Base-by-base conservation (phyloP, 2,113 vertebrate genomes). In the Thunnus thynnus region DNA sequence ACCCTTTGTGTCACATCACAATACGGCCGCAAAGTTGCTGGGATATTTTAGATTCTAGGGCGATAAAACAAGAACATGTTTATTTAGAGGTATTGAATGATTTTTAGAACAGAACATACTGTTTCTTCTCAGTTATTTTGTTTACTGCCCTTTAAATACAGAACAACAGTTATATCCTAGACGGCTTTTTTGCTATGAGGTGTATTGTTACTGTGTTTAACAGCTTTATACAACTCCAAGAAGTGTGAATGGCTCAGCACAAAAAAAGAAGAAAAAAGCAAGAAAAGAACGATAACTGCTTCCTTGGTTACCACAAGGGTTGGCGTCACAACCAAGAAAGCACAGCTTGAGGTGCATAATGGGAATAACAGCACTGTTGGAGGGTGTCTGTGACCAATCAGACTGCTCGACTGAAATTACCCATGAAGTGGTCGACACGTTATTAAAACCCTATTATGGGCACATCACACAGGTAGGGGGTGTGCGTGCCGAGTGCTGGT, bases 301-400 rank as follows among this genome's bases (percentile, higher is more conserved):
- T 81, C 63, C 72, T 66, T 82, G 71, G 80, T 89, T 83, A 86
- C 83, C 54, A 62, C 60, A 17, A 73, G 78, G 78, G 62, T 8
- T 44, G 44, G 44, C 22, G 16, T 85, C 74, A 77, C 48, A 52
- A 67, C 47, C 5, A 47, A 58, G 48, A 80, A 51, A 72, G 54
- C 86, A 55, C 80, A 84, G 55, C 70, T 71, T 51, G 66, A 88
- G 2, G 61, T 71, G 16, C 57, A 61, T 68, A 80, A 84, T 75
- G 77, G 68, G 72, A 85, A 74, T 74, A 84, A 69, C 79, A 86
- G 86, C 78, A 75, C 65, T 3, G 20, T 30, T 64, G 66, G 63
- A 77, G 72, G 62, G 48, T 75, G 64, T 86, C 73, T 83, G 78
- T 20, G 47, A 68, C 76, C 82, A 91, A 85, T 88, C 79, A 85